These are phyloP conservation scores for Epizoanthus rinbou DNA, from an alignment of 92 coral and sea anemone genomes.

Conservation along the genomic window DNA sequence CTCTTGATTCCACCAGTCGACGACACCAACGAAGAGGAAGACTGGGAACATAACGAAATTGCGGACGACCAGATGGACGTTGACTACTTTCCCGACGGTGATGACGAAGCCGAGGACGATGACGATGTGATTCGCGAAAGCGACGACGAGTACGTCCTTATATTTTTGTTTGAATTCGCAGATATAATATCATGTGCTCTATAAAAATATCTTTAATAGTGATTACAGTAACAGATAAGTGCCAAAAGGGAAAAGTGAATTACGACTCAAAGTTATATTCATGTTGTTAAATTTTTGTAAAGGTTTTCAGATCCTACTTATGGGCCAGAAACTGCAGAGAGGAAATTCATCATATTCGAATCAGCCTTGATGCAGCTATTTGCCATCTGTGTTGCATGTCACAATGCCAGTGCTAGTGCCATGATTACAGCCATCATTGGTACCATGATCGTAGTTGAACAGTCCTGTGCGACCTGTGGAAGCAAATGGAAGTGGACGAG, in stretches of 20 bases:
- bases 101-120: not conserved
- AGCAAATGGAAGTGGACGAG: constrained; percentile 34
- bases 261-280: too few relatives aligned
- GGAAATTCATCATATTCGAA: constrained; percentile 50
- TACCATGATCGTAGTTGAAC: constrained; percentile 31
- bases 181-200: too few relatives aligned
- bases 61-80: not conserved
- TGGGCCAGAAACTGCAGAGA: constrained; percentile 34
- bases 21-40: not conserved
- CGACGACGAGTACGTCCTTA: not conserved
- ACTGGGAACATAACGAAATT: not conserved
- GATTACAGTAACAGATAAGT: too few relatives aligned
- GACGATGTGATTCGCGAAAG: not conserved
- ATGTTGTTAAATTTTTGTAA: not conserved
- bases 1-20: not conserved
- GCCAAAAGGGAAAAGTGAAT: too few relatives aligned
- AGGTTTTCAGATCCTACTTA: constrained; percentile 5
- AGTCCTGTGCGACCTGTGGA: constrained; percentile 44
- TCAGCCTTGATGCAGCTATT: constrained; percentile 43
- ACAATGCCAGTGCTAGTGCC: constrained; percentile 25
- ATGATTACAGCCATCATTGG: constrained; percentile 24
- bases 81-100: not conserved
- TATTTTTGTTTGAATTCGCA: too few relatives aligned
- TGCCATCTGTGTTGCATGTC: constrained; percentile 41
- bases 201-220: too few relatives aligned